A percentile compares a stretch with the other conserved stretches of the same genome.
These are phyloP conservation scores for Podiceps cristatus DNA, from an alignment of 2,113 vertebrate species.

Conservation along the genomic window DNA sequence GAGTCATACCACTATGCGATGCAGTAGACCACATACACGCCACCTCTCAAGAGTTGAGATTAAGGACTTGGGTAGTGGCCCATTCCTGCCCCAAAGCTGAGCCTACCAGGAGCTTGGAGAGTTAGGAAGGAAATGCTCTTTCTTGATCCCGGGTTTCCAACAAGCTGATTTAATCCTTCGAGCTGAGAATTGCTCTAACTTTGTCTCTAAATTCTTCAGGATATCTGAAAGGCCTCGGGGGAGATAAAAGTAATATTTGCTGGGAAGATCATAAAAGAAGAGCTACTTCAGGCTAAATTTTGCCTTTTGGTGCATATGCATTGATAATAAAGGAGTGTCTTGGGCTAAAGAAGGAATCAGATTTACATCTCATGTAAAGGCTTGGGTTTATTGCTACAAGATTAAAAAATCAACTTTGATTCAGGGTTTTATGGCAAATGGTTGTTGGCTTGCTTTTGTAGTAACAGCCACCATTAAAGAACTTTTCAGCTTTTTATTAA, in stretches of 20 bases:
- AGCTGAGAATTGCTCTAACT: constrained; percentile 5
- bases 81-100: neutral
- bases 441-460: neutral
- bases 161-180: neutral
- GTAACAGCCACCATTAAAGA: neutral
- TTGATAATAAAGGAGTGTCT: neutral
- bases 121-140: neutral
- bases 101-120: neutral
- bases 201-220: constrained; percentile 27
- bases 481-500: neutral
- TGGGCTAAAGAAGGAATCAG: neutral
- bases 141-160: constrained; percentile 5
- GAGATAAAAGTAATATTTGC: constrained; percentile 26
- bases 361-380: neutral
- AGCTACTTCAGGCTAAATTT: neutral
- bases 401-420: constrained; percentile 9
- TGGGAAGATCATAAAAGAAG: neutral
- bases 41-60: neutral
- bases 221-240: neutral
- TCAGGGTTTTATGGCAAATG: neutral
- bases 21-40: neutral
- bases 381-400: neutral
- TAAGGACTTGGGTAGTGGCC: neutral
- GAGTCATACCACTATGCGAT: fast-evolving
- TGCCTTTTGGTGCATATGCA: neutral